Evolutionary conservation across 2,888 invertebrate genomes (phyloP).

Genomic region (Lasius platythorax): DNA sequence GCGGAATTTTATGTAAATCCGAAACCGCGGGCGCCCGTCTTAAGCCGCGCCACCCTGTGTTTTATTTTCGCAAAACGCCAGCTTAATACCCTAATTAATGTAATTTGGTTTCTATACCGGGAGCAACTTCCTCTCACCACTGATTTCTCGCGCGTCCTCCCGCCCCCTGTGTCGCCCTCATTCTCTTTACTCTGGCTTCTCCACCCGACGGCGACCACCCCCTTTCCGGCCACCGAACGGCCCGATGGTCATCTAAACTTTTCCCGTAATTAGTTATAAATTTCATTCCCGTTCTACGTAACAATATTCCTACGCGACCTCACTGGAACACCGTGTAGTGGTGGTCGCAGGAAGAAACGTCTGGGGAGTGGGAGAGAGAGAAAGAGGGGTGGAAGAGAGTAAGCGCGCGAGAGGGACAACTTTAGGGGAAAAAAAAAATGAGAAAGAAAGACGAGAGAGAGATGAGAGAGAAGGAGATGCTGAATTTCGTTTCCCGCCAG

Average conservation of each 20-base stretch:
- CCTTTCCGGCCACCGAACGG: constrained; percentile 74
- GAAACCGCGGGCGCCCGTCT: constrained; percentile 75
- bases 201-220: constrained; percentile 65
- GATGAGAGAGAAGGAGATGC: constrained; percentile 52
- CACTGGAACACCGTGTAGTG: constrained; percentile 73
- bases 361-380: constrained; percentile 62
- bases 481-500: constrained; percentile 70
- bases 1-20: constrained; percentile 71
- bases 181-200: constrained; percentile 51
- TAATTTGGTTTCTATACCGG: constrained; percentile 78
- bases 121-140: constrained; percentile 69
- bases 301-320: constrained; percentile 81
- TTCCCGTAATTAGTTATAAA: constrained; percentile 85
- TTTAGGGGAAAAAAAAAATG: constrained; percentile 52
- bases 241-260: constrained; percentile 83
- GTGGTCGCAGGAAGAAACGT: constrained; percentile 61
- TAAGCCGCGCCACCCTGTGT: constrained; percentile 70
- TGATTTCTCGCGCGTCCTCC: constrained; percentile 53
- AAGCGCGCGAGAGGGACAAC: constrained; percentile 35
- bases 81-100: constrained; percentile 81
- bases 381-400: constrained; percentile 45
- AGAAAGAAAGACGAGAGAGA: constrained; percentile 39
- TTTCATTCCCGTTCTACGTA: constrained; percentile 82
- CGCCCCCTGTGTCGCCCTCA: neutral
- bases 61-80: constrained; percentile 63